Conservation (phyloP, 1,140 invertebrate genomes). For the Apis florea region DNA sequence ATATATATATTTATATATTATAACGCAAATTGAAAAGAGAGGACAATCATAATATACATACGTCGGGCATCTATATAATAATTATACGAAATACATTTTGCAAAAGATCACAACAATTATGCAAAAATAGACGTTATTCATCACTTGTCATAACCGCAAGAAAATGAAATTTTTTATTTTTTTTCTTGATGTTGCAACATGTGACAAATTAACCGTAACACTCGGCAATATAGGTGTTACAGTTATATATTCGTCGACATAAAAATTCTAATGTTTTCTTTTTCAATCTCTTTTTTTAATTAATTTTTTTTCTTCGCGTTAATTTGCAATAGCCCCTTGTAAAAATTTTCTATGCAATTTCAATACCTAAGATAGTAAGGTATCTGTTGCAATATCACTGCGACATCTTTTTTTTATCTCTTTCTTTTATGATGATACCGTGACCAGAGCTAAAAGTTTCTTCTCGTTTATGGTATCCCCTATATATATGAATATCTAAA, state of each 20-base stretch:
- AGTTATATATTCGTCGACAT: constrained; percentile 32
- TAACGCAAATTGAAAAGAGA: constrained; percentile 66
- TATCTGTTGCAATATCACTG: constrained; percentile 55
- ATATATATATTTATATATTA: constrained; percentile 63
- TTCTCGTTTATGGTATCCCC: constrained; percentile 1
- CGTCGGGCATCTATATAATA: constrained; percentile 64
- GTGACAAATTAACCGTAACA: constrained; percentile 24
- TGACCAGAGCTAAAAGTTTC: constrained; percentile 50
- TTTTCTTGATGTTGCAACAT: constrained; percentile 6
- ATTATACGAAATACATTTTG: constrained; percentile 72
- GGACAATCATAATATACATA: constrained; percentile 70
- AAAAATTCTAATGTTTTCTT: constrained; percentile 7
- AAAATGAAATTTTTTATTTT: constrained; percentile 9
- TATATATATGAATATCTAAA: constrained; percentile 14
- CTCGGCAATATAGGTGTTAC: constrained; percentile 25
- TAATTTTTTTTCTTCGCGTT: constrained; percentile 18
- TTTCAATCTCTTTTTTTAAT: constrained; percentile 20
- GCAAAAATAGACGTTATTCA: constrained; percentile 72
- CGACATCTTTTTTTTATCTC: constrained; percentile 18
- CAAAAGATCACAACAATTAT: constrained; percentile 75
- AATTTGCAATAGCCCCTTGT: constrained; percentile 36
- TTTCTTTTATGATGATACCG: constrained; percentile 42
- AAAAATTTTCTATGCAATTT: constrained; percentile 41
- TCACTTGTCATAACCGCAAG: constrained; percentile 37
- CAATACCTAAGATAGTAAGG: constrained; percentile 25